Base-by-base conservation (phyloP, 2,797 vertebrate species). In the Otolemur crassicaudatus region DNA sequence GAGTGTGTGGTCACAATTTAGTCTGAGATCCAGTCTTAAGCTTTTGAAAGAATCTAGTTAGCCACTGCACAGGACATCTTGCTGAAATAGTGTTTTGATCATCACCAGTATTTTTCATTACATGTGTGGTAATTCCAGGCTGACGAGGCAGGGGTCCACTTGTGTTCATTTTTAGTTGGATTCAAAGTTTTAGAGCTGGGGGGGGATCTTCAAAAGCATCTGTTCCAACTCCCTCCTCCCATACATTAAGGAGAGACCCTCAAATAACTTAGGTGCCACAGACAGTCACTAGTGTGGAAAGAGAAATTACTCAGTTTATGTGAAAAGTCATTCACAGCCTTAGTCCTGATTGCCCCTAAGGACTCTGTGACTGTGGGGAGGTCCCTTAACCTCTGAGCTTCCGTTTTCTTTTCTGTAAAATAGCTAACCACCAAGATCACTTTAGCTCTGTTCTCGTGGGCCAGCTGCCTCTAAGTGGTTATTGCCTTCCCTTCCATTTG, bases 351-450 rank as follows among this genome's bases (percentile, higher is more conserved):
- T 76, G 37, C 4, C 25, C 34, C 56, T 34, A 29, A 56, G 40
- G 63, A 29, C 65, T 92, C 20, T 25, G 12, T 19, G 13, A 80
- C 60, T 34, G 67, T 19, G 7, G 29, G n/a, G 25, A 95, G 31
- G 40, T 86, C 87, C 61, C 73, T 94, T 91, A 95, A 77, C 9
- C n/a, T 53, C 14, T n/a, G 25, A 58, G 29, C 7, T 60, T 79
- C 61, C 19, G 11, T 93, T 96, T 72, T 29, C 73, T 79, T 83
- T 80, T 82, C 86, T 69, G 23, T 72, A 58, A 95, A 95, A 67
- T 61, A 91, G 61, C 17, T 83, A 85, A 92, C 40, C 2, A 6
- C 6, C 22, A 84, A 19, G 65, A 58, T 82, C 7, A 58, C 83
- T 46, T 61, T 11, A 3, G 19, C 17, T 60, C 82, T 60, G 23